These are phyloP conservation scores for Heliconius ethilla DNA, from an alignment of 2,888 invertebrate species.

Conservation along the genomic window DNA sequence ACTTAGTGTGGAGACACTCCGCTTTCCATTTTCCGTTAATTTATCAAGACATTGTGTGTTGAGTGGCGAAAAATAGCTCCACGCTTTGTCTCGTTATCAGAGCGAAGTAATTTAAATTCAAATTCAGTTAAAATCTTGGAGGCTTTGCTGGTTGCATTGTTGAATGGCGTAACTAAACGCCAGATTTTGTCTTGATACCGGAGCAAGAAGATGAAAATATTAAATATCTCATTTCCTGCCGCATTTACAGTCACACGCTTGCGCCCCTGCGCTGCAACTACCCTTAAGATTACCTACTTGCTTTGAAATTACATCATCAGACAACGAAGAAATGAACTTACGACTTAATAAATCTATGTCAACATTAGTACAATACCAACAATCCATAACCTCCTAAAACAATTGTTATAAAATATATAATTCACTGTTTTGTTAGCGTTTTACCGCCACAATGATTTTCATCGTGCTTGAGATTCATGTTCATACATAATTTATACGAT, in stretches of 20 bases:
- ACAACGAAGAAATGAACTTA: neutral
- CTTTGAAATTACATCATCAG: neutral
- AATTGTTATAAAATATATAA: neutral
- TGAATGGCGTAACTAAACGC: too few relatives aligned
- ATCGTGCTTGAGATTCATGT: conserved; percentile 47
- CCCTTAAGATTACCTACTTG: neutral
- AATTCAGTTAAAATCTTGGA: too few relatives aligned
- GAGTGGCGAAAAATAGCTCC: too few relatives aligned
- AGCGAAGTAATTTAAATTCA: too few relatives aligned
- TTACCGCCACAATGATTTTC: conserved; percentile 41
- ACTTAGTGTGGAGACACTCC: neutral
- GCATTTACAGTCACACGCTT: neutral
- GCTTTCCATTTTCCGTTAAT: too few relatives aligned
- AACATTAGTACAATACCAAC: neutral
- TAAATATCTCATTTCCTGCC: too few relatives aligned
- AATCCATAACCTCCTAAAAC: neutral
- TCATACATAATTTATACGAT: conserved; percentile 60
- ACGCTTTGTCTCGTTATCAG: too few relatives aligned
- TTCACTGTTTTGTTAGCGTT: conserved; percentile 38
- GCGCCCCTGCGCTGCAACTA: neutral
- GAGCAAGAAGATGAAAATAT: too few relatives aligned
- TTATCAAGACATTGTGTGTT: too few relatives aligned
- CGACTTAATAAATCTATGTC: neutral
- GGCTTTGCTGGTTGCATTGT: too few relatives aligned
- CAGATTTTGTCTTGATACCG: too few relatives aligned